Evolutionary conservation across 1,140 invertebrate species (phyloP), one percentile per base, ranked within the genome.

Genomic region (Dicyema japonicum): DNA sequence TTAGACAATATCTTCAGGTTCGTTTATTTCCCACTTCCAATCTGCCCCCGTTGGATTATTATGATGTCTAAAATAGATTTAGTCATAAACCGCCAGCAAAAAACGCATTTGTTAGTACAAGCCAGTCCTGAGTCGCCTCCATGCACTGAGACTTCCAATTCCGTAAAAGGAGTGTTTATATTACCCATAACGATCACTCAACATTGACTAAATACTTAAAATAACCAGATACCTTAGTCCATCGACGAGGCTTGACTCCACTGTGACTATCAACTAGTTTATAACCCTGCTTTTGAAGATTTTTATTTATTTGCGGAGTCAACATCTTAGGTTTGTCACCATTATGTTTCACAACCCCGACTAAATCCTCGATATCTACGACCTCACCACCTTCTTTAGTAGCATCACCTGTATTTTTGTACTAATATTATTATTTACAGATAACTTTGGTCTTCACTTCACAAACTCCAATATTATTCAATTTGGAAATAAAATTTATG

Each of bases 121-220:
- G 62, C 62, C 8, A 62, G 37, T 39, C 57, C 59, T 60, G 61
- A n/a, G 62, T 64, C 3, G 60, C 50, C 39, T 64, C 61, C 60
- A 64, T 63, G 33, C 62, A 64, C 15, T 58, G 36, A 63, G 61
- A 36, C 54, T 60, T 34, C 60, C 60, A 31, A 64, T 64, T 3
- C 62, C 62, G 41, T 64, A 64, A 39, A 64, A 64, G 2, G 60
- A 60, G 39, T 64, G 62, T 38, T 64, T 64, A 39, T 64, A 64
- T 38, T 62, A 64, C 1, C 62, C 62, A 4, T 62, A 62, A 31
- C 62, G 40, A 8, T 61, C 62, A 31, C 62, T 34, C 8, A 64
- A 38, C 61, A 63, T 64, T 2, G 60, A 1, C 12, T 22, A 3
- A 9, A 11, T 6, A 9, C 28, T 21, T 18, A 23, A 32, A 27